Evolutionary conservation across 2,797 vertebrate genomes (phyloP).

Genomic region (Poeciliopsis turneri): DNA sequence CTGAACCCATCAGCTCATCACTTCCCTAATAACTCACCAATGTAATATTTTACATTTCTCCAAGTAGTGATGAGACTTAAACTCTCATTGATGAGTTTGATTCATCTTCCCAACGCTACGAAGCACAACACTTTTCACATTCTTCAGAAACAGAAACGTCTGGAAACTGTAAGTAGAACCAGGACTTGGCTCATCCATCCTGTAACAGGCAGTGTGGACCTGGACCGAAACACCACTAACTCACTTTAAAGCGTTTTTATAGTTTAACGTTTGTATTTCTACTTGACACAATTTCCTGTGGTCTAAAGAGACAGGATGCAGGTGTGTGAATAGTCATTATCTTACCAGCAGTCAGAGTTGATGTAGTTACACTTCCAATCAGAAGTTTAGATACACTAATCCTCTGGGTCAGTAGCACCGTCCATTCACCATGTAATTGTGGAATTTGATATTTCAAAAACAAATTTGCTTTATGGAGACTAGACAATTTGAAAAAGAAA

Average conservation of each 20-base stretch:
- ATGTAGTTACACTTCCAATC: neutral
- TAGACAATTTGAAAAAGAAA: no score
- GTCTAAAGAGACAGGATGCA: neutral
- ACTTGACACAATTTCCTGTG: neutral
- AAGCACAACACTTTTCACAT: neutral
- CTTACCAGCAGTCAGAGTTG: neutral
- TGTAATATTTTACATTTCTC: neutral
- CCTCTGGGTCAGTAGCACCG: neutral
- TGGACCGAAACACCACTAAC: neutral
- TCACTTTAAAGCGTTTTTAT: neutral
- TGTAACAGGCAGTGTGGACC: neutral
- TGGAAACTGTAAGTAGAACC: neutral
- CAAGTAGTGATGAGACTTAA: neutral
- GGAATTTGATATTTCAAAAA: no score
- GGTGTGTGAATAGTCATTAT: neutral
- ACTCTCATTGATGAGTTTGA: neutral
- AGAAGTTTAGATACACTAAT: neutral
- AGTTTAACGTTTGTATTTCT: neutral
- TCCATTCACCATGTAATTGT: no score
- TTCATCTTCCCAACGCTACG: neutral
- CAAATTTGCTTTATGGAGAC: no score
- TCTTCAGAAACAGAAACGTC: neutral
- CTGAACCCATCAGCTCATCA: slow-evolving; percentile 3
- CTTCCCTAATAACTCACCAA: neutral
- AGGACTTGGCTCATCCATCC: neutral